A percentile compares a stretch with the other conserved stretches of the same genome.
These are phyloP conservation scores for Calidris pygmaea DNA, from an alignment of 2,113 vertebrate species.

Conservation along the genomic window DNA sequence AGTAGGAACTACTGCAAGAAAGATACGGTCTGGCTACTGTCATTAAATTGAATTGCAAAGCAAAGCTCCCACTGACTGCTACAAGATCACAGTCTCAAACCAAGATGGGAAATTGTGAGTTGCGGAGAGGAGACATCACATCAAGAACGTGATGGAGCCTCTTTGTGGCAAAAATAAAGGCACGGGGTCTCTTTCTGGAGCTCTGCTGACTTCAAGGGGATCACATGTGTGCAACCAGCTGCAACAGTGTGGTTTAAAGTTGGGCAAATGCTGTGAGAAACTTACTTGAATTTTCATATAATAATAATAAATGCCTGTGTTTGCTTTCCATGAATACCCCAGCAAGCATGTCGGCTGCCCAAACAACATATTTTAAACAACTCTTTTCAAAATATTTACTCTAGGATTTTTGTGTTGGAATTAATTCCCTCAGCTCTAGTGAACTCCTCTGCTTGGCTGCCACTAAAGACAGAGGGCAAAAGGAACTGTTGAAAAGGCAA, in stretches of 20 bases:
- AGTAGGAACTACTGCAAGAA: not conserved
- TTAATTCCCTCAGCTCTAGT: not conserved
- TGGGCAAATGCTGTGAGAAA: not conserved
- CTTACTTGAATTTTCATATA: not conserved
- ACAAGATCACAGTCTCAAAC: not conserved
- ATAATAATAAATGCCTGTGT: not conserved
- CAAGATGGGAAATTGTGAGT: not conserved
- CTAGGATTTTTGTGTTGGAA: not conserved
- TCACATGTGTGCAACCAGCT: not conserved
- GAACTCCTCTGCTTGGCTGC: not conserved
- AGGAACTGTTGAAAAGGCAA: not conserved
- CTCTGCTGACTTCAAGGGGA: not conserved
- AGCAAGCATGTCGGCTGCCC: not conserved
- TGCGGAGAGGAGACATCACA: rapidly evolving
- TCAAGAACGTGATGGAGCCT: not conserved
- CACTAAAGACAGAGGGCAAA: not conserved
- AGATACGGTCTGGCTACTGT: not conserved
- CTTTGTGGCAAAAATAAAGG: not conserved
- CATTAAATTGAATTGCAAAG: not conserved
- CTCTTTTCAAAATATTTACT: not conserved
- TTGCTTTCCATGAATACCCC: not conserved
- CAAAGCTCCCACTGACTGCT: not conserved
- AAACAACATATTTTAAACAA: not conserved
- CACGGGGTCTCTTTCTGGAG: not conserved
- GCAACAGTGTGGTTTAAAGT: not conserved